Base-by-base conservation (phyloP, 2,113 vertebrate species). In the Lipophrys pholis region DNA sequence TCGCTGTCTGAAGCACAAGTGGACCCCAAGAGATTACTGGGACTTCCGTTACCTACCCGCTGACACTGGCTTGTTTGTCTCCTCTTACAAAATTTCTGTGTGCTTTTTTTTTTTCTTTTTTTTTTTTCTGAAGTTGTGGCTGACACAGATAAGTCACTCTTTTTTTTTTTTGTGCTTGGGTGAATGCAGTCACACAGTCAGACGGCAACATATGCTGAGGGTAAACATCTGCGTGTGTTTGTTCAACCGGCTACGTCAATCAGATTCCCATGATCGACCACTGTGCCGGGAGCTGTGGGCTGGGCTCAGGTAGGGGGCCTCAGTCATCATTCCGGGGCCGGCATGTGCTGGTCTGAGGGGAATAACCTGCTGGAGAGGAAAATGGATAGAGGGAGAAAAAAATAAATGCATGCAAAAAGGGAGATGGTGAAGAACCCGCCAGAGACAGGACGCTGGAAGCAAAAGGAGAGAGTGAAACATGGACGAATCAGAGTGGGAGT, bases 1-100 rank as follows among this genome's bases (percentile, higher is more conserved):
- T 55, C 55, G 49, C 55, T 59, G 67, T 61, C 48, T 54, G 48
- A 4, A 21, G 52, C 15, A 73, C 64, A 76, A 56, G 56, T 53
- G 46, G 38, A 17, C 16, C 40, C 48, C 45, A 39, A 12, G 70
- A 76, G 48, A 12, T 14, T 35, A 79, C 67, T 67, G 45, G 46
- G 39, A 10, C 35, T 49, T 15, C 49, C 17, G 7, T 39, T 7
- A 15, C 36, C 35, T 7, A 49, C 39, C 52, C 46, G 40, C 12
- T n/a, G 39, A 42, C 11, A 57, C 53, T 6, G 30, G 0, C 35
- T 59, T 1, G 4, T 58, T 71, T 61, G 17, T 57, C 35, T 61
- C 43, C 39, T 12, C 8, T 57, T 43, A 16, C 45, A 4, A 72
- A 72, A 50, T 12, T 65, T 30, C 21, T 30, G 21, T 30, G 21